phyloP scores from a whole-genome alignment of 2,113 vertebrate genomes.

The Protobothrops mucrosquamatus region DNA sequence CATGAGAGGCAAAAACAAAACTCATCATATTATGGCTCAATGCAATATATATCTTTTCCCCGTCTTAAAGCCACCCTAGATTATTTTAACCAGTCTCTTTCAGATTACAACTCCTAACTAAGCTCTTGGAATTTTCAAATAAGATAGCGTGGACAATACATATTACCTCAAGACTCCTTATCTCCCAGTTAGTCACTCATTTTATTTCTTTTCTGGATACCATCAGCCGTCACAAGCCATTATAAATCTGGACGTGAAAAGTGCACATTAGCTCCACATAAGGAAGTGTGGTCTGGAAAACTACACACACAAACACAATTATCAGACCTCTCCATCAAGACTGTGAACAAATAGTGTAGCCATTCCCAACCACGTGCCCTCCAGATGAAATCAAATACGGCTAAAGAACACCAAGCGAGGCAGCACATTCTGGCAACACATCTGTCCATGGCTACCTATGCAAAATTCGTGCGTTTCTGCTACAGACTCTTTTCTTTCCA shows the following conservation, averaged over 20 bases:
- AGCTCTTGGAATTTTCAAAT: neutral
- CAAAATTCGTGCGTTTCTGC: neutral
- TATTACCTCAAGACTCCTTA: neutral
- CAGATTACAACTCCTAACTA: neutral
- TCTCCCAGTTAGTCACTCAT: neutral
- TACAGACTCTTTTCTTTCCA: neutral
- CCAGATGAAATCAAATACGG: neutral
- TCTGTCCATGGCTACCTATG: no score
- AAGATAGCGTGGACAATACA: neutral
- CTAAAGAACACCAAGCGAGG: neutral
- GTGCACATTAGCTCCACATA: neutral
- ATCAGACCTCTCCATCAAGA: neutral
- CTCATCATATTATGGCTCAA: neutral
- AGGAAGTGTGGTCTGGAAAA: neutral
- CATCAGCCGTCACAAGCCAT: neutral
- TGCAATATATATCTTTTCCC: neutral
- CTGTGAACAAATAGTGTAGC: neutral
- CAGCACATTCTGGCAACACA: neutral
- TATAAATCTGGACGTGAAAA: neutral
- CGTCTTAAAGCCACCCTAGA: neutral
- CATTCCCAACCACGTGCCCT: neutral
- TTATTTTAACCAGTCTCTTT: neutral
- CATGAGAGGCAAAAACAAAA: neutral
- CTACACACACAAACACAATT: neutral
- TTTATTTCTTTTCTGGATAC: neutral